These are phyloP conservation scores for Uloborus diversus DNA, from an alignment of 1,140 invertebrate genomes.

Conservation along the genomic window DNA sequence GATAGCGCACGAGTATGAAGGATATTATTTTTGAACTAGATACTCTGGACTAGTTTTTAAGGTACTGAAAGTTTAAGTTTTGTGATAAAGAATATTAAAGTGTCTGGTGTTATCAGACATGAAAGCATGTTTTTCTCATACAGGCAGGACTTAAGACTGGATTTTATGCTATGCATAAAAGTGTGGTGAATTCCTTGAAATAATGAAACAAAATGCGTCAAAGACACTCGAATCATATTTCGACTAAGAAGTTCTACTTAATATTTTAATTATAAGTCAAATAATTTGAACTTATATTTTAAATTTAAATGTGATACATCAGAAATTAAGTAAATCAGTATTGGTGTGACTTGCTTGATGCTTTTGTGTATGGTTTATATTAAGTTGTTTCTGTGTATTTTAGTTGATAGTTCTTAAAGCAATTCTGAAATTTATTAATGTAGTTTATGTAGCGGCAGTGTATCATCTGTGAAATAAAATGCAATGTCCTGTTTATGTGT, in stretches of 20 bases:
- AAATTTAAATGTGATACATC: constrained; percentile 1
- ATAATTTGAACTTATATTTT: too few species aligned
- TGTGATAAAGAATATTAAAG: too few species aligned
- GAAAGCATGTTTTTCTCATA: neutral
- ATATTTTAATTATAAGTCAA: too few species aligned
- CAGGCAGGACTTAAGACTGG: neutral
- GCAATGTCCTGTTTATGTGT: constrained; percentile 21
- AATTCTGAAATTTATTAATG: constrained; percentile 20
- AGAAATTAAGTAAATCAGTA: neutral
- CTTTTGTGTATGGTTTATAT: neutral
- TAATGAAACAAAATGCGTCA: too few species aligned
- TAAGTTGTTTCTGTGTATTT: neutral
- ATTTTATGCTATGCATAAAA: neutral
- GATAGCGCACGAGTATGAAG: too few species aligned
- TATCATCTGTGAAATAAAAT: constrained; percentile 20
- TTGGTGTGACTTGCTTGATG: neutral
- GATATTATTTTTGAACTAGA: too few species aligned
- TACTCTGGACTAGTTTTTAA: too few species aligned
- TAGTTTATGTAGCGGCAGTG: constrained; percentile 25
- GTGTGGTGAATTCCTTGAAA: neutral
- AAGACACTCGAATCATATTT: too few species aligned
- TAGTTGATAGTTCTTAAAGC: neutral
- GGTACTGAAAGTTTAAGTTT: too few species aligned
- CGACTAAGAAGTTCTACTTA: constrained; percentile 3
- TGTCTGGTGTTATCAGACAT: too few species aligned